Base-by-base conservation (phyloP, 2,888 invertebrate genomes). In the Ectemnius continuus region DNA sequence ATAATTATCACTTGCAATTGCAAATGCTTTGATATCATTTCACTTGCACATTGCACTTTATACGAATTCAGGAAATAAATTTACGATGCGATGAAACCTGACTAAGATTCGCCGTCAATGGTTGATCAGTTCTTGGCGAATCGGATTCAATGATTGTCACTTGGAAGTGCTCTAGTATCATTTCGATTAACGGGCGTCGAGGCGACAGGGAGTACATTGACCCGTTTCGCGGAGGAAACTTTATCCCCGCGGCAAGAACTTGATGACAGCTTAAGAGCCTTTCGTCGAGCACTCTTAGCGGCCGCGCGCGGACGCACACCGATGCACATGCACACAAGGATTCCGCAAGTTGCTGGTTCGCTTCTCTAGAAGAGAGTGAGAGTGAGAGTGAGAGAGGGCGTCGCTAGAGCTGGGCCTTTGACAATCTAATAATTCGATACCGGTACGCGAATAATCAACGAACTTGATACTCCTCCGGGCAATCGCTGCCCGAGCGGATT, bases 221-320 rank as follows among this genome's bases (percentile, higher is more conserved):
- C 78, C 80, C 78, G 78, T 78, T 83, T 83, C 72, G 70, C 36
- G 5, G 66, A 75, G 75, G 88, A 87, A 90, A 90, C 84, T 86
- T 87, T 88, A 89, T 87, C 86, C 83, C 65, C 72, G 70, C 65
- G 73, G 81, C 84, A 82, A 88, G 86, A 88, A 88, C 87, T 85
- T 79, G 89, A 90, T 89, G 89, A 90, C 90, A 90, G 88, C 87
- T 88, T 90, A 89, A 90, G 90, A 89, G 87, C 85, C 86, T 86
- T 87, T 84, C 87, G 88, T 74, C 70, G 70, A 87, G 86, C 82
- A 89, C 83, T 84, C 84, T 86, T 86, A 85, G 85, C 85, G 84
- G 84, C 81, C 70, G 66, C 36, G 36, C 5, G 36, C 5, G 5
- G 36, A 36, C 11, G 2, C 36, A 36, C 36, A 36, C 5, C 1